Evolutionary conservation across 2,888 invertebrate genomes (phyloP).

Genomic region (Gasteruption jaculator): DNA sequence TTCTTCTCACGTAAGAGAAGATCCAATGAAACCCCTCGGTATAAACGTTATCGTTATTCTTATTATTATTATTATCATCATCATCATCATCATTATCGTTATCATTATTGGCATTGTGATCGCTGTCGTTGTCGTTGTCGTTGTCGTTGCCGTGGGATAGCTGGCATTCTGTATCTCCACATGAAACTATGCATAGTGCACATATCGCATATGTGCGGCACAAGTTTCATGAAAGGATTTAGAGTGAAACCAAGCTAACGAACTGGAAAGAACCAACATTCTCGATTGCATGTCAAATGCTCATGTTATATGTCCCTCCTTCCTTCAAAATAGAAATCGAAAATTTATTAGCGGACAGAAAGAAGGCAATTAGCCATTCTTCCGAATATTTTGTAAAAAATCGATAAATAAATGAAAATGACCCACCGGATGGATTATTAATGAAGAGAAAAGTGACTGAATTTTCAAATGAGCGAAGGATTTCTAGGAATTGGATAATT

Average conservation of each 20-base stretch:
- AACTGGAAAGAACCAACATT: slow-evolving; percentile 31
- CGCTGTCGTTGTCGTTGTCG: slow-evolving; percentile 25
- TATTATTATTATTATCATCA: slow-evolving; percentile 12
- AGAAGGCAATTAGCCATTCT: too few species aligned
- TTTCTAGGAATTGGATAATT: too few species aligned
- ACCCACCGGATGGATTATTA: too few species aligned
- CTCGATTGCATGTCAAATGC: slow-evolving; percentile 2
- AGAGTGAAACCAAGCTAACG: slow-evolving; percentile 45
- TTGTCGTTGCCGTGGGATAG: slow-evolving; percentile 24
- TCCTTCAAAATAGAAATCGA: slow-evolving; percentile 15
- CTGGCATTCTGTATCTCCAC: slow-evolving; percentile 17
- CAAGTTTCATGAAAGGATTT: slow-evolving; percentile 25
- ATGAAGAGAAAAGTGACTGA: too few species aligned
- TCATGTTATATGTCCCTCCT: slow-evolving; percentile 11
- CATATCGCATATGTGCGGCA: slow-evolving; percentile 5
- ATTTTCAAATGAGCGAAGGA: too few species aligned
- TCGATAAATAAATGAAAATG: too few species aligned
- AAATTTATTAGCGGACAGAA: too few species aligned
- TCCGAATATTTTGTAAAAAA: too few species aligned
- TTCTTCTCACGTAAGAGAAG: not conserved
- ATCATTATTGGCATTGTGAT: slow-evolving; percentile 26
- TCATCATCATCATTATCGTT: slow-evolving; percentile 24
- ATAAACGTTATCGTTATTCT: too few species aligned
- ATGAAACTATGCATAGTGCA: slow-evolving; percentile 2
- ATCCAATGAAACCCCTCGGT: not conserved